Percentiles rank a stretch among this genome's conserved stretches.
Evolutionary conservation across 2,113 vertebrate genomes (phyloP).

Genomic region (Nettapus auritus): DNA sequence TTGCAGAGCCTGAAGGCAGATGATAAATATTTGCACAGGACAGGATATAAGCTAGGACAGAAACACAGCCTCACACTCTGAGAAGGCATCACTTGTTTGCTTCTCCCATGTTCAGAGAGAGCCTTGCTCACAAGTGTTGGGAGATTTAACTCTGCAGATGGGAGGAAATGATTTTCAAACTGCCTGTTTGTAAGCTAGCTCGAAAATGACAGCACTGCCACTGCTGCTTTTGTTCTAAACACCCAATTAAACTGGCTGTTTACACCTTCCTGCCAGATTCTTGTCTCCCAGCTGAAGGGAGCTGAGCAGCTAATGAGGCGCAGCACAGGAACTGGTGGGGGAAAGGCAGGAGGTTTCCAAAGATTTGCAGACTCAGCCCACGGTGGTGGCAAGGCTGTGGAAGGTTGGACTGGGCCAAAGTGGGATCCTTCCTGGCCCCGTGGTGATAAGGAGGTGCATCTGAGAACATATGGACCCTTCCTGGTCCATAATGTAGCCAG

Average conservation of each 20-base stretch:
- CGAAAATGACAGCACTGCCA: constrained; percentile 19
- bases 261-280: constrained; percentile 63
- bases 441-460: too few relatives aligned
- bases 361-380: neutral
- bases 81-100: neutral
- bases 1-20: neutral
- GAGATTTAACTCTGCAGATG: constrained; percentile 37
- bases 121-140: accelerated
- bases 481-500: neutral
- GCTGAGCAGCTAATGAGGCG: constrained; percentile 72
- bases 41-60: neutral
- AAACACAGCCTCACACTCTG: neutral
- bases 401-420: neutral
- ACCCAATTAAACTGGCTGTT: constrained; percentile 75
- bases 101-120: neutral
- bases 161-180: constrained; percentile 48
- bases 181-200: constrained; percentile 50
- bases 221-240: constrained; percentile 62
- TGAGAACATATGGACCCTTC: neutral
- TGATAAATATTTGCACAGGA: neutral
- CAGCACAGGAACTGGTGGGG: neutral
- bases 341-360: neutral
- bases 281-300: constrained; percentile 51
- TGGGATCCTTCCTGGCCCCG: neutral
- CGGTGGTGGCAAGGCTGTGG: neutral